Evolutionary conservation across 2,113 vertebrate genomes (phyloP).

Genomic region (Stictonetta naevosa): DNA sequence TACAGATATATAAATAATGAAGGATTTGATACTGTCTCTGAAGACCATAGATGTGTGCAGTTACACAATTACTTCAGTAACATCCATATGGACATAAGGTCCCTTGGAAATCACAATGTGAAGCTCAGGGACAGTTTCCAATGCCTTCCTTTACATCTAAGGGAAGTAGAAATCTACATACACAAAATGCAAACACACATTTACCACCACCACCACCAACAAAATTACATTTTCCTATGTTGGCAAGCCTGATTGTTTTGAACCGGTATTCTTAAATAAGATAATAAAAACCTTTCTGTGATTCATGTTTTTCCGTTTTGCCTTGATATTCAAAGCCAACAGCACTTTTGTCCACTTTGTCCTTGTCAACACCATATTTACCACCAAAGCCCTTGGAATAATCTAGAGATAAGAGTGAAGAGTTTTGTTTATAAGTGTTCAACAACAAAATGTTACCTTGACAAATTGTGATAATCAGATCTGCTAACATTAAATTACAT

Average conservation of each 20-base stretch:
- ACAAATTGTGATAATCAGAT: neutral
- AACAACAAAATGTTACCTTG: neutral
- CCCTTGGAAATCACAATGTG: neutral
- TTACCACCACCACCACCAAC: neutral
- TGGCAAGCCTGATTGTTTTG: neutral
- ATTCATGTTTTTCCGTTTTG: constrained; percentile 94
- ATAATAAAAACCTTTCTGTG: constrained; percentile 89
- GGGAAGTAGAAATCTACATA: neutral
- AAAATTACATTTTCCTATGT: neutral
- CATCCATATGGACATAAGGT: neutral
- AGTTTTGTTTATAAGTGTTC: neutral
- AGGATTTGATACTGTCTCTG: neutral
- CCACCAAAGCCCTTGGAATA: constrained; percentile 83
- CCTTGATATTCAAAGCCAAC: constrained; percentile 95
- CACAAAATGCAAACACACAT: neutral
- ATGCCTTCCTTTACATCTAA: neutral
- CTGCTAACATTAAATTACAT: neutral
- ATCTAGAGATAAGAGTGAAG: constrained; percentile 68
- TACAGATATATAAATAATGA: neutral
- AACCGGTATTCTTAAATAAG: constrained; percentile 31
- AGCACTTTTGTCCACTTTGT: constrained; percentile 87
- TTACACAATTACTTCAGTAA: neutral
- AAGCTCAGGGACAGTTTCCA: neutral
- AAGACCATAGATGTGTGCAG: neutral
- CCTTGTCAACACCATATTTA: constrained; percentile 89